phyloP scores from a whole-genome alignment of 2,888 invertebrate genomes.

The Cistogaster globosa region DNA sequence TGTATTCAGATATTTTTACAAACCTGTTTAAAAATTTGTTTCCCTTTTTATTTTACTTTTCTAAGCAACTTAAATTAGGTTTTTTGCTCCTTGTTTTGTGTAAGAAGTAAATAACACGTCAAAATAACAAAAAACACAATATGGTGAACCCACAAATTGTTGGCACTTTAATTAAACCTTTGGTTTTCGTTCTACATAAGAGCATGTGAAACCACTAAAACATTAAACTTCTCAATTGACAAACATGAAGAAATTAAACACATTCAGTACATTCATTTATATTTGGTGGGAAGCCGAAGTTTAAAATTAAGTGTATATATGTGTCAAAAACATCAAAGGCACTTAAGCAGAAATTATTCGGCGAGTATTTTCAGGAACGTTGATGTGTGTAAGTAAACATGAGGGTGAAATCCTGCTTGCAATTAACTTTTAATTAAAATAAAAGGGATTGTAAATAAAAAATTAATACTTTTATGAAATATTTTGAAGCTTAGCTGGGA shows the following conservation, averaged over 20 bases:
- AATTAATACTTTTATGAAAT: too few relatives aligned
- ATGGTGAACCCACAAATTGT: constrained; percentile 64
- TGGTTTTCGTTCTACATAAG: constrained; percentile 56
- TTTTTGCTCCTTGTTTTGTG: background rate
- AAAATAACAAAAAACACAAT: constrained; percentile 40
- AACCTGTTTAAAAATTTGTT: background rate
- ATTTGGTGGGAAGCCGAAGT: too few relatives aligned
- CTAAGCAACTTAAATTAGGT: constrained; percentile 8
- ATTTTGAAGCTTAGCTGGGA: too few relatives aligned
- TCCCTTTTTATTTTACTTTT: background rate
- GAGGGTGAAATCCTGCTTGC: too few relatives aligned
- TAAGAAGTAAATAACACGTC: constrained; percentile 21
- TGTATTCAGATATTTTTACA: background rate
- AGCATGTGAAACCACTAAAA: constrained; percentile 66
- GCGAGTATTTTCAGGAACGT: too few relatives aligned
- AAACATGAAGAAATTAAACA: constrained; percentile 33
- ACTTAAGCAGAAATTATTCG: too few relatives aligned
- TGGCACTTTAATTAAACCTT: constrained; percentile 67
- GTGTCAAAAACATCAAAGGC: too few relatives aligned
- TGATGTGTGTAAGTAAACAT: too few relatives aligned
- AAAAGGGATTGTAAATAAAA: too few relatives aligned
- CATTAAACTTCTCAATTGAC: constrained; percentile 60
- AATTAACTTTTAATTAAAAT: too few relatives aligned
- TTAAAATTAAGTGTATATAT: too few relatives aligned
- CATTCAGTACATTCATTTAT: background rate